Conservation (phyloP, 2,888 invertebrate species). For the Shargacucullia verbasci region DNA sequence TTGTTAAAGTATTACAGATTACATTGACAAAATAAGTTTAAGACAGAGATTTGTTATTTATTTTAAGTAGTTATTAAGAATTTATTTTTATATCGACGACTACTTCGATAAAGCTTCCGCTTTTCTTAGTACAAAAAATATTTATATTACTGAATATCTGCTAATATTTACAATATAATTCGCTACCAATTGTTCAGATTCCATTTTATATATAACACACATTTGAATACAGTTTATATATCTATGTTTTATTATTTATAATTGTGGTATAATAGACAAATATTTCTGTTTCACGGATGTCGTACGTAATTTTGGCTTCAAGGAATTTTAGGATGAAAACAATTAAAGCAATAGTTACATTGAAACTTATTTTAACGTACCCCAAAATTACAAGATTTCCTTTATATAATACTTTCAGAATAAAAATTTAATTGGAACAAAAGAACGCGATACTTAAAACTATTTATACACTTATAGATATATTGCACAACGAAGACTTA, state of each 20-base stretch:
- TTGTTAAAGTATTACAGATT: not conserved
- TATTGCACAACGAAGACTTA: conserved; percentile 36
- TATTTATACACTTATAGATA: not conserved
- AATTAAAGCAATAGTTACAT: too few species aligned
- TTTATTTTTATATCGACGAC: conserved; percentile 26
- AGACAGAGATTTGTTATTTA: conserved; percentile 7
- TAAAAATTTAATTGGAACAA: too few species aligned
- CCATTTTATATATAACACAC: conserved; percentile 60
- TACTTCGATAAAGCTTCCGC: conserved; percentile 29
- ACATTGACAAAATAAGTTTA: conserved; percentile 21
- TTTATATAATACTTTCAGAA: too few species aligned
- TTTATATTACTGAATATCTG: conserved; percentile 33
- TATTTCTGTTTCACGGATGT: conserved; percentile 64
- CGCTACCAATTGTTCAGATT: conserved; percentile 56
- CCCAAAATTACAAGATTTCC: too few species aligned
- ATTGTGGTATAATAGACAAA: conserved; percentile 85
- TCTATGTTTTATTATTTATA: conserved; percentile 70
- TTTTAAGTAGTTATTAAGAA: conserved; percentile 9
- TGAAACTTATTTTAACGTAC: too few species aligned
- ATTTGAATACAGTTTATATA: conserved; percentile 64
- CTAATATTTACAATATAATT: conserved; percentile 57
- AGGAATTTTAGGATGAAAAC: conserved; percentile 39
- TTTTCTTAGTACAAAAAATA: conserved; percentile 53
- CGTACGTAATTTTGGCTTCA: conserved; percentile 40
- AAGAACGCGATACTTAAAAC: too few species aligned